These are phyloP conservation scores for Spodoptera picta DNA, from an alignment of 2,888 invertebrate species.

Conservation along the genomic window DNA sequence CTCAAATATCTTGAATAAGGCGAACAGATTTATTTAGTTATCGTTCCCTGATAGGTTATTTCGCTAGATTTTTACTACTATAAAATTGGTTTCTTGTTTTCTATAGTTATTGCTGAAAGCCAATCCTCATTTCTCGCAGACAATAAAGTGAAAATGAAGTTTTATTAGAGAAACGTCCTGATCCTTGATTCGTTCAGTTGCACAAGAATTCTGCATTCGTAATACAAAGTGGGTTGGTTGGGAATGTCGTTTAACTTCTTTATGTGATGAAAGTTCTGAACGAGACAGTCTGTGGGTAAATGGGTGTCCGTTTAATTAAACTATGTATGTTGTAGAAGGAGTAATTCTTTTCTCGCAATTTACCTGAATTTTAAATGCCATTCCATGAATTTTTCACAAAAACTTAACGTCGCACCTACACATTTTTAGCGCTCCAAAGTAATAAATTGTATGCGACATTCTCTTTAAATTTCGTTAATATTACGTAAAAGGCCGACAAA, in stretches of 20 bases:
- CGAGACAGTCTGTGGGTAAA: conserved; percentile 45
- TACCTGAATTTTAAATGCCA: conserved; percentile 14
- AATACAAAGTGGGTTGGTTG: conserved; percentile 63
- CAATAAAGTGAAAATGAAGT: conserved; percentile 61
- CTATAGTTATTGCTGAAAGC: conserved; percentile 31
- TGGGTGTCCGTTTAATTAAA: conserved; percentile 48
- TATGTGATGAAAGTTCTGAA: conserved; percentile 64
- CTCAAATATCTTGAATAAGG: conserved; percentile 60
- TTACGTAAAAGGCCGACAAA: conserved; percentile 61
- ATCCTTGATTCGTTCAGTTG: conserved; percentile 61
- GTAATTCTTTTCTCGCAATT: conserved; percentile 15
- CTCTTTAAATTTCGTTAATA: conserved; percentile 56
- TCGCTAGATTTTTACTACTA: conserved; percentile 40
- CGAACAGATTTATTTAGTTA: conserved; percentile 59
- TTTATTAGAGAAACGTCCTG: conserved; percentile 57
- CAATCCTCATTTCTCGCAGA: conserved; percentile 46
- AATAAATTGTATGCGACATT: conserved; percentile 26
- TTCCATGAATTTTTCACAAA: conserved; percentile 20
- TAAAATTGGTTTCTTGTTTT: conserved; percentile 43
- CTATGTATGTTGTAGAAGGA: conserved; percentile 25
- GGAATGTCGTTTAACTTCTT: conserved; percentile 68
- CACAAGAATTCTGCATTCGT: conserved; percentile 68
- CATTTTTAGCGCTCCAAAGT: conserved; percentile 22
- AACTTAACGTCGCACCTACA: conserved; percentile 19
- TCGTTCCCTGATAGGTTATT: conserved; percentile 51